phyloP scores from a whole-genome alignment of 2,113 vertebrate species.

The Tympanuchus pallidicinctus region DNA sequence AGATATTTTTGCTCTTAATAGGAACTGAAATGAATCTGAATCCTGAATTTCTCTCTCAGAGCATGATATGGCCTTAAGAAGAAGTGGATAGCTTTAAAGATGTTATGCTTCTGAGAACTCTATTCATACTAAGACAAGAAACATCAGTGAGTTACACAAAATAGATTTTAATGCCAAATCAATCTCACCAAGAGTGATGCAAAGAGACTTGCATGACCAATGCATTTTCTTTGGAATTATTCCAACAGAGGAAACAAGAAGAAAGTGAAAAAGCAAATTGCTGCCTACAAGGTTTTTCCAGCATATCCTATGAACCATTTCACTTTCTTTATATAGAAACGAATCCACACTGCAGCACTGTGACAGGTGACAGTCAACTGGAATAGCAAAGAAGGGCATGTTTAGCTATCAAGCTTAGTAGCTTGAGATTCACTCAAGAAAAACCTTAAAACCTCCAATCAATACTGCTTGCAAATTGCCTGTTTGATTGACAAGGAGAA shows the following conservation, averaged over 20 bases:
- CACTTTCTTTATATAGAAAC: not conserved
- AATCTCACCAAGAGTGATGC: conserved; percentile 25
- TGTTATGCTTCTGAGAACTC: conserved; percentile 41
- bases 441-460: conserved; percentile 28
- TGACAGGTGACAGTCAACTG: not conserved
- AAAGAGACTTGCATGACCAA: conserved; percentile 55
- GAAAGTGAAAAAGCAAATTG: conserved; percentile 29
- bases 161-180: conserved; percentile 66
- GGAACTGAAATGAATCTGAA: conserved; percentile 28
- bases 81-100: conserved; percentile 30
- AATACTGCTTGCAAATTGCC: conserved; percentile 59
- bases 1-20: conserved; percentile 33
- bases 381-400: not conserved
- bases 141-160: conserved; percentile 46
- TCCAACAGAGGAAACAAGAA: conserved; percentile 46
- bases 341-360: not conserved
- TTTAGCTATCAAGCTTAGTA: conserved; percentile 22
- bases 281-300: conserved; percentile 4
- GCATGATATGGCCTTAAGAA: conserved; percentile 8
- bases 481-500: conserved; percentile 49
- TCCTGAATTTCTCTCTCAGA: conserved; percentile 26
- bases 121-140: conserved; percentile 33
- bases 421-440: conserved; percentile 30
- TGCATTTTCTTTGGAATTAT: conserved; percentile 61
- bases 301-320: not conserved